These are phyloP conservation scores for Gymnorhina tibicen DNA, from an alignment of 2,113 vertebrate species.

Conservation along the genomic window DNA sequence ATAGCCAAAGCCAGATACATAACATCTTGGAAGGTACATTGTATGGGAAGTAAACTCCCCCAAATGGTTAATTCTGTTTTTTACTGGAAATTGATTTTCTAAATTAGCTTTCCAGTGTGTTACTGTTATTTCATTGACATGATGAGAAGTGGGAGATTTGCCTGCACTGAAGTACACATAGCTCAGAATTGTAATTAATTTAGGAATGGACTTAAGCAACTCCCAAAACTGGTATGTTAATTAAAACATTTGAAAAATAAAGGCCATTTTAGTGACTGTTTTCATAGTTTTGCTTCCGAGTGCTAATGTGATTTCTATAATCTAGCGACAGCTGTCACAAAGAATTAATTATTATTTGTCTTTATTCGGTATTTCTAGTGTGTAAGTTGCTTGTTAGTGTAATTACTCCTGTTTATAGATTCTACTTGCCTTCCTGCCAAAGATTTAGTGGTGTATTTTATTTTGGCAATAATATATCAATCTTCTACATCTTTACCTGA, in stretches of 20 bases:
- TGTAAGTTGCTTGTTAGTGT: conserved; percentile 1
- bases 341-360: conserved; percentile 46
- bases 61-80: neutral
- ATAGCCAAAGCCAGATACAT: neutral
- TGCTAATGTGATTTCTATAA: conserved; percentile 30
- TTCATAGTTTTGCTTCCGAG: neutral
- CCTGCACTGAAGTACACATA: neutral
- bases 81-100: neutral
- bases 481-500: neutral
- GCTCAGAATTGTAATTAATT: neutral
- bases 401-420: conserved; percentile 20
- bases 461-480: neutral
- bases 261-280: neutral
- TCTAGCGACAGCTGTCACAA: conserved; percentile 13
- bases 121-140: neutral
- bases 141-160: conserved; percentile 2
- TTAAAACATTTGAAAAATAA: conserved; percentile 21
- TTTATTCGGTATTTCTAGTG: neutral
- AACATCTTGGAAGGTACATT: neutral
- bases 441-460: neutral
- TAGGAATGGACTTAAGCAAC: neutral
- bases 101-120: neutral
- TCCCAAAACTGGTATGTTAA: neutral
- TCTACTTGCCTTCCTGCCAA: neutral
- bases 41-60: neutral